Conservation (phyloP, 1,140 invertebrate genomes). For the Pentalonia nigronervosa region DNA sequence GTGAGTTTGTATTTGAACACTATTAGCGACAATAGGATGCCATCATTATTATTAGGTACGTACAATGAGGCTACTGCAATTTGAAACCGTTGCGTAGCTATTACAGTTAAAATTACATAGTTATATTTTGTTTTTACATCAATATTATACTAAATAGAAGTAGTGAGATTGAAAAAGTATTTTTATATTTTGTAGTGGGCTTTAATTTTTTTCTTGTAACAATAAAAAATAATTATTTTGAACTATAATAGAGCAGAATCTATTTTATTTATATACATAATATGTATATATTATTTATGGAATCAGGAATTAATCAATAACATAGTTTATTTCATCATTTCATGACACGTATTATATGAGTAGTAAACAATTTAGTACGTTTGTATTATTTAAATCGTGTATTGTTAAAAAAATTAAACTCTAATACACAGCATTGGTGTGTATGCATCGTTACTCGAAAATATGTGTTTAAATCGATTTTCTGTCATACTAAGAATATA, state of each 20-base stretch:
- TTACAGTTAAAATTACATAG: background rate
- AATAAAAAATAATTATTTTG: background rate
- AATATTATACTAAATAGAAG: background rate
- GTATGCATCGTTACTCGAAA: background rate
- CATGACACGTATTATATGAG: background rate
- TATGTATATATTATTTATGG: background rate
- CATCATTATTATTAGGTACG: background rate
- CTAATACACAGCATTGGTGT: background rate
- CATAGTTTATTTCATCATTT: background rate
- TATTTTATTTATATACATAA: background rate
- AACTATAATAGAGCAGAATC: background rate
- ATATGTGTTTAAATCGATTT: constrained; percentile 11
- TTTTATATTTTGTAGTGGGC: background rate
- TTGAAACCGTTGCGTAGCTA: background rate
- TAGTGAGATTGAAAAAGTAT: background rate
- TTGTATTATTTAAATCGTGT: background rate
- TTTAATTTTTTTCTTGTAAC: background rate
- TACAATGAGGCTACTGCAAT: background rate
- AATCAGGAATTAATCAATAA: background rate
- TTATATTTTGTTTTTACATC: background rate
- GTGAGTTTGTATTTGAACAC: background rate
- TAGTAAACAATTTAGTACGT: background rate
- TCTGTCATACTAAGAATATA: background rate
- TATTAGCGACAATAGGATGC: background rate
- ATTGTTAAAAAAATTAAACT: constrained; percentile 10